phyloP scores from a whole-genome alignment of 2,888 invertebrate species.

The Poecilobothrus nobilitatus region DNA sequence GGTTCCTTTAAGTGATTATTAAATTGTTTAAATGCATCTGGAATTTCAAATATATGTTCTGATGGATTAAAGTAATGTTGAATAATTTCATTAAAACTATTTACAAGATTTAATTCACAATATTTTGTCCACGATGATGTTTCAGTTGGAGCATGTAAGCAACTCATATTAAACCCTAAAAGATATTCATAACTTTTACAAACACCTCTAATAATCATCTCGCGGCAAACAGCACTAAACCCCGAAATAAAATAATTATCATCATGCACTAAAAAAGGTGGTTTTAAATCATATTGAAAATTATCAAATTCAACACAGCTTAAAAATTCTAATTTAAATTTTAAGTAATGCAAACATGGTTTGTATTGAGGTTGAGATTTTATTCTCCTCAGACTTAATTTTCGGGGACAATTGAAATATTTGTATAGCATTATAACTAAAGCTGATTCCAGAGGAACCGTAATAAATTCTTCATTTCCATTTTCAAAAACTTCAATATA shows the following conservation, averaged over 20 bases:
- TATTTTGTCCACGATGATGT: conserved; percentile 84
- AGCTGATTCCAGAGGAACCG: not conserved
- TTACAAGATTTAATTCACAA: conserved; percentile 75
- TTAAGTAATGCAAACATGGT: not conserved
- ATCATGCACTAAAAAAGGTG: conserved; percentile 56
- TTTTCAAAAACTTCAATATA: not conserved
- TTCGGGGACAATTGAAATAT: not conserved
- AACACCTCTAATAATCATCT: conserved; percentile 46
- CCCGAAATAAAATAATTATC: conserved; percentile 62
- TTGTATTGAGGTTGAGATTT: not conserved
- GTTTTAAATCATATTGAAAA: conserved; percentile 36
- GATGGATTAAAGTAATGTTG: conserved; percentile 29
- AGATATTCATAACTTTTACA: conserved; percentile 40
- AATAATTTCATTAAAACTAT: conserved; percentile 48
- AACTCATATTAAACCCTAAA: conserved; percentile 71
- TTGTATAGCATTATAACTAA: not conserved
- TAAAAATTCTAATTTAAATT: not conserved
- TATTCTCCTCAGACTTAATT: not conserved
- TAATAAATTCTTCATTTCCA: not conserved
- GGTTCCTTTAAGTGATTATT: conserved; percentile 80
- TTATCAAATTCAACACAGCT: not conserved
- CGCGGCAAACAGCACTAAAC: conserved; percentile 62
- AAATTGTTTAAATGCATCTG: conserved; percentile 64
- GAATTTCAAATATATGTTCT: conserved; percentile 44
- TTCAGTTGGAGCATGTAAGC: conserved; percentile 74